Base-by-base conservation (phyloP, 2,888 invertebrate genomes). In the Brenthis ino region DNA sequence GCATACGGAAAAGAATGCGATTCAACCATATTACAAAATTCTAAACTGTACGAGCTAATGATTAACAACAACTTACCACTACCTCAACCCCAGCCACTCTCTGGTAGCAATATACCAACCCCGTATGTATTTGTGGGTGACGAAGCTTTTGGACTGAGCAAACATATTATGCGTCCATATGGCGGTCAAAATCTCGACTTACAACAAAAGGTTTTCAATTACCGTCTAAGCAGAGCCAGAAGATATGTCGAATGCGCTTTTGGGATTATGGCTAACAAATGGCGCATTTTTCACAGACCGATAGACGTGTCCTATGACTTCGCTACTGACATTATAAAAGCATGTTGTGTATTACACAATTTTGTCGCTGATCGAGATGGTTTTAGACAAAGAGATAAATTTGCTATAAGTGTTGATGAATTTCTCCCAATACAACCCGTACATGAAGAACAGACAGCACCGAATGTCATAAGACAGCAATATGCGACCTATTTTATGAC, bases 361-460 rank as follows among this genome's bases (percentile, higher is more conserved):
- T 57, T 43, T 43, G 57, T 57, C n/a, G 8, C 57, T 16, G 43
- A 57, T 43, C 57, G 43, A n/a, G 57, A 57, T 37, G 57, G 57
- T 47, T 57, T 57, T 6, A n/a, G 50, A 43, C 50, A 65, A 72
- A 72, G 57, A 24, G 74, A 72, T 72, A 73, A 75, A 74, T 69
- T 73, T 16, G 72, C 69, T 33, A 75, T 75, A 74, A 74, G 50
- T 75, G 58, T 33, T 74, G 73, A 73, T 71, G 76, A 76, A 50
- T 76, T 76, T 72, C 73, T 53, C 72, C 53, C 75, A 56, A 13
- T 75, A 56, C 74, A 73, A 73, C 69, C 71, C 63, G 56, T n/a
- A 63, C n/a, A 71, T 66, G 65, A 69, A 67, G 72, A 65, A 72
- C 57, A 64, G 68, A 66, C 66, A 71, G 71, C 72, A 72, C 66